These are phyloP conservation scores for Ascidia mentula DNA, from an alignment of 23 tunicate species.

Conservation along the genomic window DNA sequence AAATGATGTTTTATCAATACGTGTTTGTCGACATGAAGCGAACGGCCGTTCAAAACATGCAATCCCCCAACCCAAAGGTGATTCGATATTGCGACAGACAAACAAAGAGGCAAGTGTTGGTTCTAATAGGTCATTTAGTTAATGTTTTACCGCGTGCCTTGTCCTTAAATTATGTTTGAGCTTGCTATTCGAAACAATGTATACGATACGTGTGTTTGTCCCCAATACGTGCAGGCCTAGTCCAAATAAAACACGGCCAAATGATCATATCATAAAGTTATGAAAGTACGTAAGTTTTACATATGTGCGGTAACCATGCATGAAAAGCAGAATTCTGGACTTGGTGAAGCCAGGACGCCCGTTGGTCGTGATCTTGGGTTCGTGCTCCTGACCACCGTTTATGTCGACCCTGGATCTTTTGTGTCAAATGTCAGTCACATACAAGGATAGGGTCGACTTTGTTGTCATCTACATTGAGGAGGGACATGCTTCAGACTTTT, in stretches of 20 bases:
- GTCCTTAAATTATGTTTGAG: too few relatives aligned
- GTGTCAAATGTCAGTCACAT: neutral
- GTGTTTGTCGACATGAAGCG: conserved; percentile 2
- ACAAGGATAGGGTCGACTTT: conserved; percentile 31
- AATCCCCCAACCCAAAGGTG: neutral
- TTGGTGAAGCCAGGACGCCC: conserved; percentile 53
- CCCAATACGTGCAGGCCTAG: too few relatives aligned
- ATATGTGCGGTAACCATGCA: too few relatives aligned
- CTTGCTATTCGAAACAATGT: too few relatives aligned
- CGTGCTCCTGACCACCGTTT: conserved; percentile 30
- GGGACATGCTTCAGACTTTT: conserved; percentile 43
- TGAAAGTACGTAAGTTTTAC: too few relatives aligned
- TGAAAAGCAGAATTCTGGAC: conserved; percentile 16
- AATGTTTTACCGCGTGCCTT: too few relatives aligned
- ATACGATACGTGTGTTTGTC: too few relatives aligned
- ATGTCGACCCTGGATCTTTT: conserved; percentile 20
- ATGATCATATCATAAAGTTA: too few relatives aligned
- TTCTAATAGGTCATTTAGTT: too few relatives aligned
- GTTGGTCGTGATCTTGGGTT: conserved; percentile 46
- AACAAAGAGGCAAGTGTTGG: too few relatives aligned
- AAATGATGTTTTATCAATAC: conserved; percentile 3
- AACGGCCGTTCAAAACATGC: neutral
- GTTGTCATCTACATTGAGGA: conserved; percentile 55
- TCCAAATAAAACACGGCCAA: too few relatives aligned
- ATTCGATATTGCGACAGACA: neutral